These are phyloP conservation scores for Gobiocypris rarus DNA, from an alignment of 2,113 vertebrate species.

Conservation along the genomic window DNA sequence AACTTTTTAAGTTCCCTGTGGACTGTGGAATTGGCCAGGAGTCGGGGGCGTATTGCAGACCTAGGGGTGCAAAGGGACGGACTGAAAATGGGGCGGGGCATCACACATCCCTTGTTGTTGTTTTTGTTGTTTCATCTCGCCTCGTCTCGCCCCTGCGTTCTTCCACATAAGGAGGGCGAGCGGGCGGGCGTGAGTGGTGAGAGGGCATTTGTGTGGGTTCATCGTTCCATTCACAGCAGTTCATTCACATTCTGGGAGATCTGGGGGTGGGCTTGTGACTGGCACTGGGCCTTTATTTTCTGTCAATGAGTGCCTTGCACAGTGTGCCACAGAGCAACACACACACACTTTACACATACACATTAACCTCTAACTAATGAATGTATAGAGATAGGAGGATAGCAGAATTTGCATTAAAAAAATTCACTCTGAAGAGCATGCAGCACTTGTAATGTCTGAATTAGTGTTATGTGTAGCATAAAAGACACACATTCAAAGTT, in stretches of 20 bases:
- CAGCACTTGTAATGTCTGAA: not conserved
- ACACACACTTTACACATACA: constrained; percentile 58
- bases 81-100: constrained; percentile 60
- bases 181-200: constrained; percentile 58
- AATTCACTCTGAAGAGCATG: not conserved
- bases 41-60: not conserved
- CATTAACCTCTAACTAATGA: not conserved
- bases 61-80: constrained; percentile 40
- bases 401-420: not conserved
- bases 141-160: constrained; percentile 64
- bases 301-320: constrained; percentile 67
- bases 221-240: constrained; percentile 71
- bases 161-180: constrained; percentile 2
- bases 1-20: constrained; percentile 66
- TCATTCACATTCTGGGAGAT: constrained; percentile 78
- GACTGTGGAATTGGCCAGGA: not conserved
- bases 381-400: not conserved
- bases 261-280: constrained; percentile 73
- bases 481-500: not conserved
- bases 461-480: not conserved
- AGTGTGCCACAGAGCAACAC: constrained; percentile 66
- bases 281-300: constrained; percentile 64
- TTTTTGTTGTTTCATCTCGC: constrained; percentile 64
- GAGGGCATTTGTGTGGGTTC: constrained; percentile 73
- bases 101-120: constrained; percentile 65